Conservation (phyloP, 2,113 vertebrate species). For the Dicrurus megarhynchus region DNA sequence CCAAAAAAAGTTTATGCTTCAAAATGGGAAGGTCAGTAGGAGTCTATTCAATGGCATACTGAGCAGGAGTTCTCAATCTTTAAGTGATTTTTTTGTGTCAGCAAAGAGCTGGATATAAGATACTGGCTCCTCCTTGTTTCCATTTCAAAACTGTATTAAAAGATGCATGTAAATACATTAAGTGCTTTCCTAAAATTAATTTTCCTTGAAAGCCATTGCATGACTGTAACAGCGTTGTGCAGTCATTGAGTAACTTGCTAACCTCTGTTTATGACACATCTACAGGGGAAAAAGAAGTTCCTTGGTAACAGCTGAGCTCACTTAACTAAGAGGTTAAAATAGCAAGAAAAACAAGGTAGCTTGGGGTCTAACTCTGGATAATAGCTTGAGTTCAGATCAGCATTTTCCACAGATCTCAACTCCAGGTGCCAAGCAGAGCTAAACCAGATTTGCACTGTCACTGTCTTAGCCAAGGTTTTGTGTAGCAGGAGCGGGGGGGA, state of each 20-base stretch:
- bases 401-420: neutral
- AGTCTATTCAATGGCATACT: neutral
- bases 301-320: neutral
- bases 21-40: neutral
- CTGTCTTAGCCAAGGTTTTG: neutral
- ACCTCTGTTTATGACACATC: neutral
- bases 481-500: neutral
- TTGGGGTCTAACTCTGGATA: neutral
- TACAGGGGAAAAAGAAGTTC: neutral
- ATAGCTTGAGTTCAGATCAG: neutral
- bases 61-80: neutral
- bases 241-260: neutral
- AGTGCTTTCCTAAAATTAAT: neutral
- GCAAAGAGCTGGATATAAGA: neutral
- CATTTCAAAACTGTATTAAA: neutral
- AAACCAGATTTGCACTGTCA: neutral
- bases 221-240: neutral
- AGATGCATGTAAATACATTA: neutral
- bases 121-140: neutral
- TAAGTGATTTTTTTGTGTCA: neutral
- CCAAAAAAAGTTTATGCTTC: neutral
- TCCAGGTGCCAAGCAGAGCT: slow-evolving; percentile 5
- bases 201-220: neutral
- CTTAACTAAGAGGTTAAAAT: neutral
- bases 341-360: neutral